Percentiles rank a stretch among this genome's conserved stretches.
phyloP scores from a whole-genome alignment of 2,888 invertebrate genomes.

The Adela reaumurella region DNA sequence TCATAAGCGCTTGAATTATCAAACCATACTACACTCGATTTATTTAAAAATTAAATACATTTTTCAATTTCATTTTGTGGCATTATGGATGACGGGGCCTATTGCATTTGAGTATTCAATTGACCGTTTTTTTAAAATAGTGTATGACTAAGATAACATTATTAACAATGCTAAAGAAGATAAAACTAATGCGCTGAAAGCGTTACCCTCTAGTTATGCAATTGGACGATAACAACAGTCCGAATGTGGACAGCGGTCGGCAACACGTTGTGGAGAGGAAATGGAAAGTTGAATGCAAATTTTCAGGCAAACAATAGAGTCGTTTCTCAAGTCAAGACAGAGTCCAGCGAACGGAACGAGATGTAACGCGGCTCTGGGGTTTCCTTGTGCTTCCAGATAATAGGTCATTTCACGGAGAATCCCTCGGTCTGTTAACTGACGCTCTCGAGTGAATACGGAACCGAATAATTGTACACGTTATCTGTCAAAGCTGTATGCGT shows the following conservation, averaged over 20 bases:
- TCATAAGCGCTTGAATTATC: too few species aligned
- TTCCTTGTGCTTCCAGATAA: background rate
- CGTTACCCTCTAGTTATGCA: background rate
- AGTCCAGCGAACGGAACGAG: background rate
- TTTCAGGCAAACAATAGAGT: background rate
- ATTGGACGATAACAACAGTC: background rate
- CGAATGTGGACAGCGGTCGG: background rate
- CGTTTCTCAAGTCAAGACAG: background rate
- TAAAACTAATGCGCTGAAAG: background rate
- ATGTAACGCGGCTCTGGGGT: background rate
- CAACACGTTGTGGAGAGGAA: background rate
- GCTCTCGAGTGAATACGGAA: background rate
- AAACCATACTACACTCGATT: too few species aligned
- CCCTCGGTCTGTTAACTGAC: background rate
- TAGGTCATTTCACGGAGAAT: background rate
- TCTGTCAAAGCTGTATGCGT: background rate
- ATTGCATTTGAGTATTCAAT: too few species aligned
- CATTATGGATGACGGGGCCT: too few species aligned
- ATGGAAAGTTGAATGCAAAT: background rate
- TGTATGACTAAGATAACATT: too few species aligned
- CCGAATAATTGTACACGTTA: background rate
- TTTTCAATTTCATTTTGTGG: too few species aligned
- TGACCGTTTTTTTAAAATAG: too few species aligned
- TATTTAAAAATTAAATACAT: too few species aligned
- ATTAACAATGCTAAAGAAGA: too few species aligned